Conservation (phyloP, 2,113 vertebrate genomes). For the Nycticebus coucang region DNA sequence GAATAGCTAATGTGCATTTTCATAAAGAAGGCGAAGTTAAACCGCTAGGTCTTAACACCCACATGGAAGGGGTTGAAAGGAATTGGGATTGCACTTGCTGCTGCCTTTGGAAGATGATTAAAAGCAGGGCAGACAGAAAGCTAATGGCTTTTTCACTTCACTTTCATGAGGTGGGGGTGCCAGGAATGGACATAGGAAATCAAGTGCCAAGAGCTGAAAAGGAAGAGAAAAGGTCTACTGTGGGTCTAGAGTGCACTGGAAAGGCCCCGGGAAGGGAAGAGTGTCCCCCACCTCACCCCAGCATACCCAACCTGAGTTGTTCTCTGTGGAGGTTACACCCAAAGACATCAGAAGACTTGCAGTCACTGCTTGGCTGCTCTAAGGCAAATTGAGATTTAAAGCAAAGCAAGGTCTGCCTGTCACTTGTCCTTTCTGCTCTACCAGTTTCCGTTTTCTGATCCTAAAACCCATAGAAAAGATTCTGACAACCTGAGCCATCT, state of each 20-base stretch:
- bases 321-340: background rate
- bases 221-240: background rate
- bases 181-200: background rate
- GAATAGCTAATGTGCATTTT: conserved; percentile 75
- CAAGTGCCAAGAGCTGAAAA: background rate
- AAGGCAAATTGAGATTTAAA: background rate
- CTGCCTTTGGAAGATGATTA: conserved; percentile 45
- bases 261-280: background rate
- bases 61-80: conserved; percentile 25
- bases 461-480: background rate
- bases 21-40: conserved; percentile 75
- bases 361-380: background rate
- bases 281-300: background rate
- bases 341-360: background rate
- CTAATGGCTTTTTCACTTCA: conserved; percentile 20
- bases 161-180: background rate
- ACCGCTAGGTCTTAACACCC: conserved; percentile 28
- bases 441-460: conserved; percentile 28
- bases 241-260: background rate
- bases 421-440: background rate
- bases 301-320: background rate
- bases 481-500: conserved; percentile 4
- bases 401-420: background rate
- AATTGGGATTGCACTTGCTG: background rate
- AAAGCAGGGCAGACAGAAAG: conserved; percentile 59